Evolutionary conservation across 2,888 invertebrate genomes (phyloP).

Genomic region (Adineta ricciae): DNA sequence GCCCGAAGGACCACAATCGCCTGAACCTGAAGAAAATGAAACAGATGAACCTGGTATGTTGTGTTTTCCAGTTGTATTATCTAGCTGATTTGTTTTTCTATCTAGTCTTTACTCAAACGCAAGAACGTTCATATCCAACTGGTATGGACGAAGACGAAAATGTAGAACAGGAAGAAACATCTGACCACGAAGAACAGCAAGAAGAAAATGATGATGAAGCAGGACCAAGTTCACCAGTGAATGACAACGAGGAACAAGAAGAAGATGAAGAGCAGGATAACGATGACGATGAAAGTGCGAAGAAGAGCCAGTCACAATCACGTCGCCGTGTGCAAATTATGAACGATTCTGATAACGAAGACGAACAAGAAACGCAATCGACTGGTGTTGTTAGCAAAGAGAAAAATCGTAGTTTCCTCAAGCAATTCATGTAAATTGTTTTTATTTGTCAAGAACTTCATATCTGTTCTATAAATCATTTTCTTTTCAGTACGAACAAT

Average conservation of each 20-base stretch:
- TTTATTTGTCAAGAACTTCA: not conserved
- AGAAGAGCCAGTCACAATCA: not conserved
- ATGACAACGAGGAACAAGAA: not conserved
- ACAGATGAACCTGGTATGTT: not conserved
- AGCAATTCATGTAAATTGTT: not conserved
- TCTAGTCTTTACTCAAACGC: not conserved
- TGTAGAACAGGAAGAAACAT: not conserved
- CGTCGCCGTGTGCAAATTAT: not conserved
- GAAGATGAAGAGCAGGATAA: not conserved
- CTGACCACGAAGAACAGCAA: not conserved
- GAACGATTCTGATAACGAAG: not conserved
- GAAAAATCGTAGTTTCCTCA: not conserved
- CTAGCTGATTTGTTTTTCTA: not conserved
- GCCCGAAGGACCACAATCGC: not conserved
- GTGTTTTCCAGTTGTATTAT: not conserved
- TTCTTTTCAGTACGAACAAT: not conserved
- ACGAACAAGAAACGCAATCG: not conserved
- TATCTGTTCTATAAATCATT: too few relatives aligned
- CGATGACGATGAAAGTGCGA: not conserved
- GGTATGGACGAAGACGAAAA: not conserved
- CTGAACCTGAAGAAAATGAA: not conserved
- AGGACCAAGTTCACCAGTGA: not conserved
- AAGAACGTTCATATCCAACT: not conserved
- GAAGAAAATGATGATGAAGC: conserved; percentile 10
- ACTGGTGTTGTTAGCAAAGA: not conserved